A percentile compares a stretch with the other conserved stretches of the same genome.
phyloP scores from a whole-genome alignment of 2,888 invertebrate species.

The Stegophylla sp. region DNA sequence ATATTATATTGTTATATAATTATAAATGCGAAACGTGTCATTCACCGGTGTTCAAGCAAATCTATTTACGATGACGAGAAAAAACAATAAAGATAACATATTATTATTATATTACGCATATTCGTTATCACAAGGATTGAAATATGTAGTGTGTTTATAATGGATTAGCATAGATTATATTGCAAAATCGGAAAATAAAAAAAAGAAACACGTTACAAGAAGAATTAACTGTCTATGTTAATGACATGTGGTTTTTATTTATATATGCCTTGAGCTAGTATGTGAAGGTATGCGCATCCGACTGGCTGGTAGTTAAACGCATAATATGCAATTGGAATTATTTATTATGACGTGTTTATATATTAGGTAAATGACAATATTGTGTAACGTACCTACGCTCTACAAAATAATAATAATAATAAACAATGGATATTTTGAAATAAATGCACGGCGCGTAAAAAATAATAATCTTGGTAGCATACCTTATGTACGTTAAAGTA shows the following conservation, averaged over 20 bases:
- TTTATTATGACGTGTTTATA: background rate
- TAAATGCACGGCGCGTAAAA: slow-evolving; percentile 26
- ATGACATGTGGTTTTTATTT: background rate
- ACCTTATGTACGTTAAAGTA: background rate
- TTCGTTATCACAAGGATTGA: background rate
- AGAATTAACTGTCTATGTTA: background rate
- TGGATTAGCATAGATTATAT: background rate
- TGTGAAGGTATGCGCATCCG: slow-evolving; percentile 45
- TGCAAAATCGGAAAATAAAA: slow-evolving; percentile 26
- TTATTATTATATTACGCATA: too few species aligned
- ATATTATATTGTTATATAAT: background rate
- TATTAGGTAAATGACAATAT: background rate
- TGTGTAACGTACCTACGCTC: slow-evolving; percentile 4
- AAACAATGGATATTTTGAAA: slow-evolving; percentile 33
- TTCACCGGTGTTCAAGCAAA: background rate
- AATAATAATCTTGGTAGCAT: slow-evolving; percentile 5
- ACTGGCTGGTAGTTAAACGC: slow-evolving; percentile 18
- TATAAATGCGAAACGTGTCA: background rate
- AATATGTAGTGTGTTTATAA: background rate
- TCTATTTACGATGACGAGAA: background rate
- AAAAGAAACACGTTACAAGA: background rate
- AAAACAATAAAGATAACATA: slow-evolving; percentile 1
- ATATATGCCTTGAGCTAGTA: slow-evolving; percentile 13
- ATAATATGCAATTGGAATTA: slow-evolving; percentile 40
- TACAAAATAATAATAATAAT: slow-evolving; percentile 1